Evolutionary conservation across 92 coral and sea anemone genomes (phyloP), one percentile per base, ranked within the genome.

Genomic region (Paramuricea clavata): DNA sequence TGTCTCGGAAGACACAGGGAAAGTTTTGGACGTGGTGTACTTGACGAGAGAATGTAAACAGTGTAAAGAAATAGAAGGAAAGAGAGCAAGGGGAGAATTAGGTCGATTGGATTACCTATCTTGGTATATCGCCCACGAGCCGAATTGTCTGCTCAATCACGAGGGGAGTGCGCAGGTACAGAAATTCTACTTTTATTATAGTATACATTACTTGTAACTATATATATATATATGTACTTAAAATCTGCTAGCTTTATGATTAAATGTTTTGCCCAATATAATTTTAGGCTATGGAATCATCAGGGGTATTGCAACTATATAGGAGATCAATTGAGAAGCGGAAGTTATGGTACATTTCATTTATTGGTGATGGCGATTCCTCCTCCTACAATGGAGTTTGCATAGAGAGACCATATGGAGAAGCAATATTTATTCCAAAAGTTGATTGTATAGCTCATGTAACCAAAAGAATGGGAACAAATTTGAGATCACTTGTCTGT

Each of bases 401-500:
- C n/a, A n/a, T n/a, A n/a, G n/a, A n/a, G n/a, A n/a, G n/a, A n/a
- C n/a, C n/a, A n/a, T n/a, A n/a, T n/a, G n/a, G n/a, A n/a, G 86
- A 86, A 22, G 67, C 90, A 15, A 83, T 85, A 7, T 90, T 10
- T 74, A 93, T 93, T 6, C 92, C 93, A 2, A 93, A 93, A 49
- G 93, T 90, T 23, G 93, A 90, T 25, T 93, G 95, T 27, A 52
- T 93, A 0, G 61, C 82, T 1, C 95, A 93, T 64, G 90, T 93
- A 19, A 90, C 84, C 0, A 49, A 86, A 86, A n/a, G n/a, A n/a
- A n/a, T n/a, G n/a, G n/a, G n/a, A n/a, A n/a, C n/a, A n/a, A n/a
- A n/a, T n/a, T n/a, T 5, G 61, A 74, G 82, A 75, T 49, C 93
- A 19, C 49, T 81, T 59, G 85, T 81, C 54, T 62, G n/a, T n/a